phyloP scores from a whole-genome alignment of 2,888 invertebrate genomes.

The Ecdyonurus torrentis region DNA sequence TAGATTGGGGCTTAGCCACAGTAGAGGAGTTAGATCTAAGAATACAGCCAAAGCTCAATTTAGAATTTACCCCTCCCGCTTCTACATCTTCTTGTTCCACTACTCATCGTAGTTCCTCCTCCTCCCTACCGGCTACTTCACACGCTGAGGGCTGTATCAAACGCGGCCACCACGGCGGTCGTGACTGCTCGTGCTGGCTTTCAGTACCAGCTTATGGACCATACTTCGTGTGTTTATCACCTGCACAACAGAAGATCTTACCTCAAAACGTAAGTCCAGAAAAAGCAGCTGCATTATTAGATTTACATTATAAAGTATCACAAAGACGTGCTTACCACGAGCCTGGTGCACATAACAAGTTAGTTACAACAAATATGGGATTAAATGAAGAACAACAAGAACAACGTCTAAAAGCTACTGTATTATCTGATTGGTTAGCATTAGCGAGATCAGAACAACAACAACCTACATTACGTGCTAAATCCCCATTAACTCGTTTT shows the following conservation, averaged over 20 bases:
- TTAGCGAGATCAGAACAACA: slow-evolving; percentile 26
- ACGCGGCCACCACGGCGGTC: background rate
- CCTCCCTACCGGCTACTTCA: background rate
- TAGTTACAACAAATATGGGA: background rate
- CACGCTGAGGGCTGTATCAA: background rate
- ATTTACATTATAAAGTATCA: slow-evolving; percentile 52
- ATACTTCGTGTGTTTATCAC: slow-evolving; percentile 39
- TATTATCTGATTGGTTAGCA: slow-evolving; percentile 32
- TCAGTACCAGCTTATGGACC: background rate
- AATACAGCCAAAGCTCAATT: slow-evolving; percentile 1
- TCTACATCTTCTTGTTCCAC: slow-evolving; percentile 35
- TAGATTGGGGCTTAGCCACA: slow-evolving; percentile 1
- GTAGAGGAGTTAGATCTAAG: background rate
- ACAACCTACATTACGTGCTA: slow-evolving; percentile 11
- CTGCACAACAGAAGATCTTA: slow-evolving; percentile 42
- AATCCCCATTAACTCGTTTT: background rate
- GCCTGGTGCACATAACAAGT: slow-evolving; percentile 4
- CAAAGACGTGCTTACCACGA: slow-evolving; percentile 43
- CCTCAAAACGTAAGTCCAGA: slow-evolving; percentile 30
- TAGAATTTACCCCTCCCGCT: background rate
- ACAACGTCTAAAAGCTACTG: slow-evolving; percentile 23
- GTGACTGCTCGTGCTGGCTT: background rate
- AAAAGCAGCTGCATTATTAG: slow-evolving; percentile 43
- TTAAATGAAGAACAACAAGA: slow-evolving; percentile 12
- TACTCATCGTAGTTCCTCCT: background rate